Base-by-base conservation (phyloP, 2,113 vertebrate genomes). In the Reinhardtius hippoglossoides region DNA sequence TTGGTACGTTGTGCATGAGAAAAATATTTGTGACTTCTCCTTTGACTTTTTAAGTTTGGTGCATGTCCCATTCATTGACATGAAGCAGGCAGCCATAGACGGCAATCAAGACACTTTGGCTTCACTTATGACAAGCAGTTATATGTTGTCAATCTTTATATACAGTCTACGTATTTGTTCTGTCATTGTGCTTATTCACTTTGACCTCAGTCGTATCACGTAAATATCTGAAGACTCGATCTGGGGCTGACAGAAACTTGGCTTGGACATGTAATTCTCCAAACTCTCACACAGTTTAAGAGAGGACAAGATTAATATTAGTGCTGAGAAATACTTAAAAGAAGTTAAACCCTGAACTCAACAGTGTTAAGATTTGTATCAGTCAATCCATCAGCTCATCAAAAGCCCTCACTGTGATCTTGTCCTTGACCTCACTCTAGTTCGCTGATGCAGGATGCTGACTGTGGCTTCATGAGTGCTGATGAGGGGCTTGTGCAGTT, bases 371-470 rank as follows among this genome's bases (percentile, higher is more conserved):
- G 13, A 55, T 42, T 58, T 78, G 56, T 65, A 80, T 60, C 63
- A 72, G 61, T 48, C 48, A 27, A 26, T 61, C 40, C 52, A 31
- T 84, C 72, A 58, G 48, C 67, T 83, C 72, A 78, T 70, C 61
- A 67, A 71, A 84, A 65, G 64, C 40, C 52, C 42, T 68, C 63
- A 16, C 55, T 31, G 40, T 40, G 60, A 79, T 81, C 62, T 76
- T 65, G 75, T 54, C 86, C 78, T 85, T 81, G 84, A 82, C 76
- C 79, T 44, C 35, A 2, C 74, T 84, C 56, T 46, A 16, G 44
- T 64, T 65, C 86, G 74, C 80, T 82, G 84, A 80, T 74, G 75
- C 62, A 67, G 71, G 69, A 73, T 84, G 89, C 84, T 85, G 85
- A 90, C 86, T 59, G 83, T 7, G 0, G 56, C 44, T 16, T 69